Base-by-base conservation (phyloP, 1,140 invertebrate genomes). In the Maniola jurtina region DNA sequence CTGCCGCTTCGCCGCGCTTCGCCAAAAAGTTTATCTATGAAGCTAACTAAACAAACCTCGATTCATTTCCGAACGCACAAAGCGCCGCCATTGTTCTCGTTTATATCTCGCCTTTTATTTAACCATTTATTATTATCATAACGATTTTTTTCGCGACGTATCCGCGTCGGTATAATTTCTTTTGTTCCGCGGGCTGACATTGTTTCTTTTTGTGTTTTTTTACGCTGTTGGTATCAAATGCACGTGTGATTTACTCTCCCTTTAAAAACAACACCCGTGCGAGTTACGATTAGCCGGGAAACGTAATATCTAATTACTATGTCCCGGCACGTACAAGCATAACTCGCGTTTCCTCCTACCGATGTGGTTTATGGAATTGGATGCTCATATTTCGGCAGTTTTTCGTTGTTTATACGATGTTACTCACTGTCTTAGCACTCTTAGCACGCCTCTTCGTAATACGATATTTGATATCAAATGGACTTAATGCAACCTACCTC, bases 261-360 rank as follows among this genome's bases (percentile, higher is more conserved):
- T 86, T 86, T 86, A 87, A 87, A 89, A 89, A 90, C 85, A 90
- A 90, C 85, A 85, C 80, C 84, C 84, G 84, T 84, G 79, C 80
- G 77, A 89, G 87, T 86, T 86, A 85, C 88, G 84, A 88, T 88
- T 88, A 90, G 84, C 74, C 71, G 79, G 81, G 77, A 76, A 78
- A 75, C 79, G 80, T 90, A 90, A 90, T 90, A 90, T 90, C 86
- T 90, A 90, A 90, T 89, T 90, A 88, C 86, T 88, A 89, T 89
- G 88, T 78, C 77, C 74, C 76, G 73, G 86, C 88, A 90, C 86
- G 88, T 89, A 88, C 84, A 71, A 69, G 79, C 85, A 85, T 90
- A 90, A 88, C 86, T 90, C 86, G 80, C 72, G 70, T 77, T 86
- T 86, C 88, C 87, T 87, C 80, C 81, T 70, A 70, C 83, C 81